phyloP scores from a whole-genome alignment of 1,140 invertebrate species.

The Triops cancriformis region DNA sequence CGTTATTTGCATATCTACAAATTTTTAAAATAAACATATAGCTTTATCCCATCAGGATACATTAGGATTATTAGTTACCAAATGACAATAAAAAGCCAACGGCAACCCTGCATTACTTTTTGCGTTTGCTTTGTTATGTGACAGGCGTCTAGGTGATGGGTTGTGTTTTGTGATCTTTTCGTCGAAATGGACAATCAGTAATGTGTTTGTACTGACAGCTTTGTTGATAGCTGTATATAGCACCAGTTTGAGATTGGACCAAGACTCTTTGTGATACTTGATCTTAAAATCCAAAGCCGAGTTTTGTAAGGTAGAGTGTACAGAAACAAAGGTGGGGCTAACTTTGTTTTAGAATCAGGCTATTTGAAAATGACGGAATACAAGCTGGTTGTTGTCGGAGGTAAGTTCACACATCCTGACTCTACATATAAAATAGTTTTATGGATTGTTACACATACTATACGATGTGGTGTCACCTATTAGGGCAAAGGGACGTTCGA shows the following conservation, averaged over 20 bases:
- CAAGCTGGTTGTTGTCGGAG: slow-evolving; percentile 53
- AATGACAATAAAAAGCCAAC: not conserved
- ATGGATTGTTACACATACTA: no score
- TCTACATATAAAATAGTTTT: not conserved
- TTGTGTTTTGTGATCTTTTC: slow-evolving; percentile 6
- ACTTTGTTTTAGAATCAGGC: not conserved
- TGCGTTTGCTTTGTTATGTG: slow-evolving; percentile 1
- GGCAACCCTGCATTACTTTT: not conserved
- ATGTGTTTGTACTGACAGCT: not conserved
- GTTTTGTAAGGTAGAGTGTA: not conserved
- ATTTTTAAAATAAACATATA: no score
- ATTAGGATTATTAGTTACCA: not conserved
- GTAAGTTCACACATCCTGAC: slow-evolving; percentile 37
- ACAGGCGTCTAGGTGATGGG: not conserved
- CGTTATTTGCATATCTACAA: no score
- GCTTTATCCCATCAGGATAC: no score
- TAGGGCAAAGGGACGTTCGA: no score
- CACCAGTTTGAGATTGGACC: slow-evolving; percentile 1
- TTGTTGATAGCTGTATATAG: not conserved
- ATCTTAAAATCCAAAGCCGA: not conserved
- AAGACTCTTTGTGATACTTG: not conserved
- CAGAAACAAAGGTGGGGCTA: slow-evolving; percentile 10
- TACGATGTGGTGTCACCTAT: no score
- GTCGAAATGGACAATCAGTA: slow-evolving; percentile 2
- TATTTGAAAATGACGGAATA: slow-evolving; percentile 48